Evolutionary conservation across 1,140 invertebrate genomes (phyloP).

Genomic region (Oppia nitens): DNA sequence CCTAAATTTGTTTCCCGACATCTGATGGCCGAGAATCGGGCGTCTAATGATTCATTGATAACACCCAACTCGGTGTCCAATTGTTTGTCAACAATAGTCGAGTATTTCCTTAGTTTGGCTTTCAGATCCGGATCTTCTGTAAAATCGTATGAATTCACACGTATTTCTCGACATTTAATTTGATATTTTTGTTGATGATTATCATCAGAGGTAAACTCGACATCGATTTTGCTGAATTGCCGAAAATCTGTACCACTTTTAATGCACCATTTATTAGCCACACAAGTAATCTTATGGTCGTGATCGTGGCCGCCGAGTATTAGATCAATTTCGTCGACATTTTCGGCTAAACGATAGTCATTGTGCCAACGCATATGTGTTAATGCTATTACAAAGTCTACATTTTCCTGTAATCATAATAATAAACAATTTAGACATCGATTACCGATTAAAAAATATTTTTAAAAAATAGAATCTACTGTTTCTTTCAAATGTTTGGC

Average conservation of each 20-base stretch:
- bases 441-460: too few relatives aligned
- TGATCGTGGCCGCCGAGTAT: slow-evolving; percentile 76
- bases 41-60: slow-evolving; percentile 64
- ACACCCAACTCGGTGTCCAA: slow-evolving; percentile 62
- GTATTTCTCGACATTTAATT: slow-evolving; percentile 50
- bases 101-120: slow-evolving; percentile 49
- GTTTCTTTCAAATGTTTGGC: slow-evolving; percentile 55
- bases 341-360: slow-evolving; percentile 59
- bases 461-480: slow-evolving; percentile 29
- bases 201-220: slow-evolving; percentile 40
- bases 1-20: slow-evolving; percentile 68
- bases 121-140: slow-evolving; percentile 53
- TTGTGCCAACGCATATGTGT: slow-evolving; percentile 83
- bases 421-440: too few relatives aligned
- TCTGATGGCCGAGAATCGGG: slow-evolving; percentile 55
- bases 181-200: slow-evolving; percentile 41
- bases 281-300: slow-evolving; percentile 53
- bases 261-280: slow-evolving; percentile 62
- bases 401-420: slow-evolving; percentile 38
- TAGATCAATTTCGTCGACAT: slow-evolving; percentile 59
- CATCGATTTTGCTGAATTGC: slow-evolving; percentile 58
- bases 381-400: slow-evolving; percentile 69
- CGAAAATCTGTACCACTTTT: slow-evolving; percentile 84
- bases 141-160: too few relatives aligned
- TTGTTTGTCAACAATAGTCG: slow-evolving; percentile 53